phyloP scores from a whole-genome alignment of 2,113 vertebrate genomes.

The Menura novaehollandiae region DNA sequence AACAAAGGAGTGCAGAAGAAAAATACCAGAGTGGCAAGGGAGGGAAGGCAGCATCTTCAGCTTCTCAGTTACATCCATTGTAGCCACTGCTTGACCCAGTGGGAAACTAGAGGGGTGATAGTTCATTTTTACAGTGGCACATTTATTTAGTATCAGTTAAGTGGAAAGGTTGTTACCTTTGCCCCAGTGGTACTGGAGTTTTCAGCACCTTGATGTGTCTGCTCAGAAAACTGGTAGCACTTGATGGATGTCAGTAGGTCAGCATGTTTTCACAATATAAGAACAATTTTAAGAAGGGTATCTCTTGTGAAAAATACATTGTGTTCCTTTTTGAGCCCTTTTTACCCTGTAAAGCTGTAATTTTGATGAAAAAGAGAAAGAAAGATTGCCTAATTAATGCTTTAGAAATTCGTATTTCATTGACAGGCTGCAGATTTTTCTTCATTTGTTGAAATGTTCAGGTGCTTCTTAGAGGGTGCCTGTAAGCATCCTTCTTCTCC shows the following conservation, averaged over 20 bases:
- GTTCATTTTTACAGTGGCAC: neutral
- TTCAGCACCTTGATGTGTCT: neutral
- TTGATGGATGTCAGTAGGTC: neutral
- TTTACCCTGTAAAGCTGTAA: neutral
- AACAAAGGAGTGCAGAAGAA: conserved; percentile 34
- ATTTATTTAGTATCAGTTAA: neutral
- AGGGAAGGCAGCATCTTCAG: neutral
- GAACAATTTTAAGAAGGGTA: neutral
- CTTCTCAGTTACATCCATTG: neutral
- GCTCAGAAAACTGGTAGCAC: neutral
- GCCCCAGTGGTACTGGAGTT: neutral
- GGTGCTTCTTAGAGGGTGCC: neutral
- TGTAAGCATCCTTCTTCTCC: neutral
- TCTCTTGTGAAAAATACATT: neutral
- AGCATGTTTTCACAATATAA: neutral
- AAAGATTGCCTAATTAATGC: neutral
- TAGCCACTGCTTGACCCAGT: neutral
- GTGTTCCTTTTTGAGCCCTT: neutral
- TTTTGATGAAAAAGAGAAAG: neutral
- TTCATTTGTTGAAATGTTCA: neutral
- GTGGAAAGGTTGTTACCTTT: neutral
- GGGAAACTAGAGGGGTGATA: neutral
- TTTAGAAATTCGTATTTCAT: neutral
- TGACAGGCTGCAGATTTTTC: neutral
- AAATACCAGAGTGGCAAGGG: neutral